Conservation (phyloP, 2,797 vertebrate species). For the Craterocephalus amniculus region DNA sequence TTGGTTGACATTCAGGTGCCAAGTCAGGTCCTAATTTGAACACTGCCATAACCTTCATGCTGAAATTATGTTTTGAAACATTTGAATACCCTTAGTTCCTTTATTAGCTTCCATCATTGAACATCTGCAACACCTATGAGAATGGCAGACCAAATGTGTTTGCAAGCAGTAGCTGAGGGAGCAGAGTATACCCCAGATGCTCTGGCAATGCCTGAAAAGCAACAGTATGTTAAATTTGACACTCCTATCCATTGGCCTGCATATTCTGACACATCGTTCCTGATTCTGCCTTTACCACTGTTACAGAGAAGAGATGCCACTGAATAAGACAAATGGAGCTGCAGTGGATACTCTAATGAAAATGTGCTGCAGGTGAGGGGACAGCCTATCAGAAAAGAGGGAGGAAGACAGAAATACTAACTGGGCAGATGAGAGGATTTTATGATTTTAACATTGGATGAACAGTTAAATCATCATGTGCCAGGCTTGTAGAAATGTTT, state of each 20-base stretch:
- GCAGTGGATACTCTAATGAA: background rate
- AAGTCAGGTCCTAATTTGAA: background rate
- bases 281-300: background rate
- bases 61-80: background rate
- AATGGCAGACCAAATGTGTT: background rate
- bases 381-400: background rate
- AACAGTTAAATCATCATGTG: too few species aligned
- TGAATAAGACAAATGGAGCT: background rate
- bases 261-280: background rate
- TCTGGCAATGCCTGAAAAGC: slow-evolving; percentile 34
- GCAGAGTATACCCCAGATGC: background rate
- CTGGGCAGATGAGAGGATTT: too few species aligned
- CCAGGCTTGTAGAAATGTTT: too few species aligned
- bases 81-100: too few species aligned
- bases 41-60: background rate
- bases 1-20: too few species aligned
- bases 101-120: background rate
- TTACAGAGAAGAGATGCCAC: background rate
- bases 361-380: background rate
- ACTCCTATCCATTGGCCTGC: slow-evolving; percentile 48
- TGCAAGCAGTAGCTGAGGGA: background rate
- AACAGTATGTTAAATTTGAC: slow-evolving; percentile 76
- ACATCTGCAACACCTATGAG: background rate
- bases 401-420: background rate
- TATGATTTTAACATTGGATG: too few species aligned